phyloP scores from a whole-genome alignment of 1,140 invertebrate genomes.

The Cydia strobilella region DNA sequence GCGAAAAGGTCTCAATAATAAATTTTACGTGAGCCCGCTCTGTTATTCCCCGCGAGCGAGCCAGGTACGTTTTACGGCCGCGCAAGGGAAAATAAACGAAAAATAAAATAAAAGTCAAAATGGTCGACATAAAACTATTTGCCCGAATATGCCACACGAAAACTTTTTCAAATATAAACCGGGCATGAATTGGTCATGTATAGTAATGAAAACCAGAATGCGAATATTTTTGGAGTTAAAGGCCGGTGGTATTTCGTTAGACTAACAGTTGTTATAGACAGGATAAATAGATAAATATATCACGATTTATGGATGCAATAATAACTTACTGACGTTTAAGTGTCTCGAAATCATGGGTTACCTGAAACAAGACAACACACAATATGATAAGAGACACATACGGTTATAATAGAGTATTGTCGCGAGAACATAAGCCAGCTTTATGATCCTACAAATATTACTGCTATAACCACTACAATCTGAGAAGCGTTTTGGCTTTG shows the following conservation, averaged over 20 bases:
- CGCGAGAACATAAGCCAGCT: slow-evolving; percentile 48
- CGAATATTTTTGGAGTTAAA: slow-evolving; percentile 6
- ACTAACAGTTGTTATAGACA: neutral
- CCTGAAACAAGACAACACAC: slow-evolving; percentile 34
- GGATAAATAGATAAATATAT: too few species aligned
- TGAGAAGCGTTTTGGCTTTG: slow-evolving; percentile 38
- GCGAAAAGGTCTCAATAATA: slow-evolving; percentile 80
- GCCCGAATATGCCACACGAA: slow-evolving; percentile 65
- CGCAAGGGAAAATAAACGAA: slow-evolving; percentile 79
- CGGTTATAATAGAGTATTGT: slow-evolving; percentile 40
- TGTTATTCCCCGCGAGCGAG: slow-evolving; percentile 70
- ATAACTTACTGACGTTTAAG: slow-evolving; percentile 15
- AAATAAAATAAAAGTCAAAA: slow-evolving; percentile 80
- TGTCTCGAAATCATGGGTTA: slow-evolving; percentile 23
- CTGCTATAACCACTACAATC: slow-evolving; percentile 51
- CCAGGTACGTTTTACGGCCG: slow-evolving; percentile 78
- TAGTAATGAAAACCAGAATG: slow-evolving; percentile 43
- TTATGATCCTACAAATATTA: slow-evolving; percentile 49
- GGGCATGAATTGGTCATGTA: slow-evolving; percentile 52
- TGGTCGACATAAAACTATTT: slow-evolving; percentile 78
- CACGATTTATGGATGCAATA: slow-evolving; percentile 2
- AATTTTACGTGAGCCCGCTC: slow-evolving; percentile 77
- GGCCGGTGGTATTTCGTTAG: neutral
- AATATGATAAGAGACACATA: slow-evolving; percentile 23
- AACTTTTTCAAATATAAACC: slow-evolving; percentile 65